phyloP scores from a whole-genome alignment of 2,888 invertebrate species.

The Nineta flava region DNA sequence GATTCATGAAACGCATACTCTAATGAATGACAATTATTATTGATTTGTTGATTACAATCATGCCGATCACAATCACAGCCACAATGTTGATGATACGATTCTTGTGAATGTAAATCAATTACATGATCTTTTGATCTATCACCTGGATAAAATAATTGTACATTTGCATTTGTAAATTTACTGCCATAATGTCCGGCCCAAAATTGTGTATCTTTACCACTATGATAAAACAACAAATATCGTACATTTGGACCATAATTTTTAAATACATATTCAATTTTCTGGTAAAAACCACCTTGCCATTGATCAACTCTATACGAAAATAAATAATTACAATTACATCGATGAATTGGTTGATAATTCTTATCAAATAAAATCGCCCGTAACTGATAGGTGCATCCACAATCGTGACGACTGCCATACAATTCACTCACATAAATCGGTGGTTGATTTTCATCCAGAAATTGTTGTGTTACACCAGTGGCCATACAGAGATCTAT shows the following conservation, averaged over 20 bases:
- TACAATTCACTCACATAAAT: slow-evolving; percentile 34
- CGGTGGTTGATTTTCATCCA: slow-evolving; percentile 32
- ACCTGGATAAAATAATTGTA: slow-evolving; percentile 20
- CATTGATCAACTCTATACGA: slow-evolving; percentile 17
- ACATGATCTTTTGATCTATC: no score
- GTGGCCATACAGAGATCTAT: slow-evolving; percentile 23
- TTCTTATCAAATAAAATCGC: slow-evolving; percentile 9
- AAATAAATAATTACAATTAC: neutral
- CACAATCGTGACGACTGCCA: slow-evolving; percentile 32
- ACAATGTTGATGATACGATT: no score
- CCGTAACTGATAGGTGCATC: slow-evolving; percentile 25
- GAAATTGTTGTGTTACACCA: slow-evolving; percentile 21
- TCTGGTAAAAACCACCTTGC: slow-evolving; percentile 15
- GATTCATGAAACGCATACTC: no score
- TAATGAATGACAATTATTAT: no score
- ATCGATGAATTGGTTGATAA: no score
- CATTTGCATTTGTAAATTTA: slow-evolving; percentile 43
- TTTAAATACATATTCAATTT: slow-evolving; percentile 28
- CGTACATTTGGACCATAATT: slow-evolving; percentile 34
- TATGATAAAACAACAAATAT: slow-evolving; percentile 33
- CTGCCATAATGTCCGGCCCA: slow-evolving; percentile 51
- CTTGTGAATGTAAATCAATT: no score
- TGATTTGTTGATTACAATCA: no score
- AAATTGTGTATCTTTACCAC: slow-evolving; percentile 39
- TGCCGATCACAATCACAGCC: no score